Evolutionary conservation across 2,797 vertebrate species (phyloP).

Genomic region (Crocidura indochinensis): DNA sequence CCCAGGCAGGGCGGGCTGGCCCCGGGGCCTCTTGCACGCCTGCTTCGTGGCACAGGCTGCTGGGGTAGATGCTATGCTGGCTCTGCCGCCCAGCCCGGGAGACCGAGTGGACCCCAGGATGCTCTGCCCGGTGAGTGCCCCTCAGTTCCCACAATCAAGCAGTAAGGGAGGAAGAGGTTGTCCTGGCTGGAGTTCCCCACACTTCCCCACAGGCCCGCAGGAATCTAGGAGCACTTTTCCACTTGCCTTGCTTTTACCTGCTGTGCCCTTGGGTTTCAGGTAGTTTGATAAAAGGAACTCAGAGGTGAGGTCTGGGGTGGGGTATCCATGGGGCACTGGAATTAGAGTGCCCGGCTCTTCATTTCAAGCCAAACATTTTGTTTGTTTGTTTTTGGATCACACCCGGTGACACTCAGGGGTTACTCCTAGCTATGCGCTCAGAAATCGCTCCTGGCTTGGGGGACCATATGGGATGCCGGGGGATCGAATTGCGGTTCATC

Average conservation of each 20-base stretch:
- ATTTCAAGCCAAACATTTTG: background rate
- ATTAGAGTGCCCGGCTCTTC: too few relatives aligned
- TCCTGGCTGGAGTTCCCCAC: background rate
- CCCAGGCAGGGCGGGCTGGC: slow-evolving; percentile 70
- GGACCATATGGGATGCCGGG: too few relatives aligned
- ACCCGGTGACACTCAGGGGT: too few relatives aligned
- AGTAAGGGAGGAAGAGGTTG: slow-evolving; percentile 25
- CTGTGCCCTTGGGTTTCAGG: background rate
- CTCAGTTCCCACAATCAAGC: slow-evolving; percentile 1
- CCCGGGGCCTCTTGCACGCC: background rate
- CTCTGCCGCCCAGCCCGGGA: background rate
- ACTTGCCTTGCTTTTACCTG: background rate
- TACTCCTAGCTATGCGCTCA: too few relatives aligned
- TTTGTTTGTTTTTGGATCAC: too few relatives aligned
- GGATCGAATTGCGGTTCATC: too few relatives aligned
- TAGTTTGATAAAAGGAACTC: background rate
- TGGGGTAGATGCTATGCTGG: slow-evolving; percentile 25
- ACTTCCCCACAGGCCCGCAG: background rate
- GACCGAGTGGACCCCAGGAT: slow-evolving; percentile 57
- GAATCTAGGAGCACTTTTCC: slow-evolving; percentile 21
- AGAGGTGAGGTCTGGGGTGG: background rate
- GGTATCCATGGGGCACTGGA: background rate
- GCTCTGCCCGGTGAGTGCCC: slow-evolving; percentile 76
- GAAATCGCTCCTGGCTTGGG: too few relatives aligned
- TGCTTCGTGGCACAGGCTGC: background rate